A percentile compares a stretch with the other conserved stretches of the same genome.
These are phyloP conservation scores for Petrolisthes cinctipes DNA, from an alignment of 2,888 invertebrate species.

Conservation along the genomic window DNA sequence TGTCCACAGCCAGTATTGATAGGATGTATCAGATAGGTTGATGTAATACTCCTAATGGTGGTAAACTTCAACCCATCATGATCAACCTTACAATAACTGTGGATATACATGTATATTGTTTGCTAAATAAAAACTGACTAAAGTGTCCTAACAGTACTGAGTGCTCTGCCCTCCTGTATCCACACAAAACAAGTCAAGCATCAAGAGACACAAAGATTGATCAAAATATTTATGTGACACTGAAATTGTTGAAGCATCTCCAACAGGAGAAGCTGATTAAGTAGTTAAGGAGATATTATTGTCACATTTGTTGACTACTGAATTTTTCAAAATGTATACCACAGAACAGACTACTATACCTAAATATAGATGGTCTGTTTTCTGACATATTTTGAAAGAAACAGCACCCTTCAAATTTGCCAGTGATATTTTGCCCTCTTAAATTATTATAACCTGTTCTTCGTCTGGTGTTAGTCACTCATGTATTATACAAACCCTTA, in stretches of 20 bases:
- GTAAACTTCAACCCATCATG: too few relatives aligned
- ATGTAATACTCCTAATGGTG: too few relatives aligned
- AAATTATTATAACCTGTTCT: neutral
- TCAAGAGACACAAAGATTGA: neutral
- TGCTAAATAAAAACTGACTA: too few relatives aligned
- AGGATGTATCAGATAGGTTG: too few relatives aligned
- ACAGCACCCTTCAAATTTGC: too few relatives aligned
- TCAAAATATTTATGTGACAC: neutral
- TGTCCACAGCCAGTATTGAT: too few relatives aligned
- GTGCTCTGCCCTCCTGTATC: neutral
- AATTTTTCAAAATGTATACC: neutral
- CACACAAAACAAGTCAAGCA: constrained; percentile 6
- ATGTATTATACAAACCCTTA: constrained; percentile 20
- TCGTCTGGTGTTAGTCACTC: neutral
- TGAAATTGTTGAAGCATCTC: neutral
- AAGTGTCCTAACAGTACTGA: too few relatives aligned
- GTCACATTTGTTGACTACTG: too few relatives aligned
- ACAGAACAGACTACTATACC: neutral
- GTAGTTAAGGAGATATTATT: neutral
- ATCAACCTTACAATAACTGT: too few relatives aligned
- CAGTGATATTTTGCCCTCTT: neutral
- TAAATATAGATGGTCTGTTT: neutral
- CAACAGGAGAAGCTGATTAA: neutral
- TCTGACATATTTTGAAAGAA: neutral
- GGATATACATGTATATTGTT: too few relatives aligned